Percentiles rank a stretch among this genome's conserved stretches.
phyloP scores from a whole-genome alignment of 2,888 invertebrate genomes.

The Drosophila barbarae region DNA sequence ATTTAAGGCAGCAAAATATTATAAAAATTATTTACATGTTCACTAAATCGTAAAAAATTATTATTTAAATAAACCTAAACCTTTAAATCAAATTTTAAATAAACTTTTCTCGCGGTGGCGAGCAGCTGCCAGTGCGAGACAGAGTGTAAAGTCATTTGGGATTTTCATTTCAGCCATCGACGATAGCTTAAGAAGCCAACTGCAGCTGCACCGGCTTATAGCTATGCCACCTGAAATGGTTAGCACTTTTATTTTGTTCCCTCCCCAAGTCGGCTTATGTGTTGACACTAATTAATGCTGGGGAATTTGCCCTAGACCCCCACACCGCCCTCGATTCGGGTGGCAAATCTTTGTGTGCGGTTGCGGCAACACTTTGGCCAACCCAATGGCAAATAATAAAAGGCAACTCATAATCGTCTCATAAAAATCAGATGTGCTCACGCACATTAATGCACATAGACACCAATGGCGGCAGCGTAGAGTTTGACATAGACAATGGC shows the following conservation, averaged over 20 bases:
- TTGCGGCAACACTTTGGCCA: conserved; percentile 62
- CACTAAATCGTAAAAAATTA: not conserved
- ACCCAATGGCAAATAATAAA: conserved; percentile 73
- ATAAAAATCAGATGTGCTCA: conserved; percentile 70
- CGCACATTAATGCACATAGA: conserved; percentile 59
- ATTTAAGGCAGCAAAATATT: not conserved
- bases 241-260: conserved; percentile 6
- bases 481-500: conserved; percentile 49
- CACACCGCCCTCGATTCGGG: not conserved
- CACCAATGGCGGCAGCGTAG: conserved; percentile 55
- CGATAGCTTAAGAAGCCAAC: conserved; percentile 22
- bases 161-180: conserved; percentile 37
- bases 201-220: conserved; percentile 37
- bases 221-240: conserved; percentile 20
- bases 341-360: conserved; percentile 32
- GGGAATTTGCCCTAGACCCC: conserved; percentile 7
- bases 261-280: conserved; percentile 18
- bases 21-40: no score
- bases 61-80: not conserved
- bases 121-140: not conserved
- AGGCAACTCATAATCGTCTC: conserved; percentile 73
- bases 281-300: conserved; percentile 51
- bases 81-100: not conserved
- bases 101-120: not conserved
- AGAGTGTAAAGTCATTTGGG: conserved; percentile 45